A percentile compares a stretch with the other conserved stretches of the same genome.
phyloP scores from a whole-genome alignment of 2,113 vertebrate genomes.

The Quiscalus mexicanus region DNA sequence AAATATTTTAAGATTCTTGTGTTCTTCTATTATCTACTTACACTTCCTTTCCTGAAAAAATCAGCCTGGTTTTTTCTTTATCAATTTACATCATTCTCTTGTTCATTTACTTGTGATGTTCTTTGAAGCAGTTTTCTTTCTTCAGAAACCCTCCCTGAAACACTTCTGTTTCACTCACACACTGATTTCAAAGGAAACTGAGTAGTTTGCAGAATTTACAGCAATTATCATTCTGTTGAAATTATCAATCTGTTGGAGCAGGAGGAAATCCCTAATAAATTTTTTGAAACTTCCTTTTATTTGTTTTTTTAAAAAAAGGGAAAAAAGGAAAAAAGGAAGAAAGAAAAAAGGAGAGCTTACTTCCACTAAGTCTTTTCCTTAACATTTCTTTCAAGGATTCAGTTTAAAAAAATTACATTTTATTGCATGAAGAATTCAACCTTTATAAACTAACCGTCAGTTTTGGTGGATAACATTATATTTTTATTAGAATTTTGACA shows the following conservation, averaged over 20 bases:
- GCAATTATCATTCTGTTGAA: neutral
- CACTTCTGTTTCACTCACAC: neutral
- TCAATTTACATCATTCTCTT: neutral
- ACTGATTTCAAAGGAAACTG: neutral
- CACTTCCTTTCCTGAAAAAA: neutral
- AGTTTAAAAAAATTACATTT: neutral
- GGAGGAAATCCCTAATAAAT: neutral
- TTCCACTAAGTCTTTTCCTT: neutral
- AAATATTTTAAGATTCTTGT: neutral
- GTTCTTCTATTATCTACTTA: neutral
- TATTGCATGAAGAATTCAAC: neutral
- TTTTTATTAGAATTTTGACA: neutral
- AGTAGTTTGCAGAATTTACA: neutral
- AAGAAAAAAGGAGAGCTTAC: rapidly evolving
- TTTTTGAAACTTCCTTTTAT: neutral
- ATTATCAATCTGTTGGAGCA: neutral
- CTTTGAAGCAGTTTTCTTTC: neutral
- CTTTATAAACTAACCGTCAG: neutral
- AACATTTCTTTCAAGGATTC: neutral
- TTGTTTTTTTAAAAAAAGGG: neutral
- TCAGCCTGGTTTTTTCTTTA: neutral
- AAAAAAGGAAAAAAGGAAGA: rapidly evolving
- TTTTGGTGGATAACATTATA: neutral
- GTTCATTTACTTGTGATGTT: neutral
- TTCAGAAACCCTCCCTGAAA: neutral